Base-by-base conservation (phyloP, 2,113 vertebrate species). In the Gavialis gangeticus region DNA sequence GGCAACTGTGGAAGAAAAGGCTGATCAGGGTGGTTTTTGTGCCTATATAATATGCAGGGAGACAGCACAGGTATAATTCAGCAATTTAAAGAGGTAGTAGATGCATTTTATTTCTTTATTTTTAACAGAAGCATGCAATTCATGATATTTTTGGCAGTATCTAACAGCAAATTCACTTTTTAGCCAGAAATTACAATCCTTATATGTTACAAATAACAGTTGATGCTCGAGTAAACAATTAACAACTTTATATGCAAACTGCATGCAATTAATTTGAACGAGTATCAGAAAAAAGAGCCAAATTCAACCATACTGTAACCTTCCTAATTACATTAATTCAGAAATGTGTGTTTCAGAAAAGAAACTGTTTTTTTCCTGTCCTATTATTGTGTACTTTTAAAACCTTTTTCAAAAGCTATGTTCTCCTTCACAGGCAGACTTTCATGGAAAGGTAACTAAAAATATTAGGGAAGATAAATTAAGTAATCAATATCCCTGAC, bases 321-420 rank as follows among this genome's bases (percentile, higher is more conserved):
- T 54, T 17, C 28, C 67, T 55, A 56, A 73, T 60, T 92, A 46
- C 5, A 12, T 13, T 73, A 73, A 46, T 46, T 73, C 69, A 46
- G 21, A 37, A 63, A 59, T 75, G 58, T 85, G 34, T 19, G n/a
- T 24, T 78, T 57, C 79, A 71, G 67, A 37, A 9, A 22, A 37
- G 12, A 12, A 13, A 4, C 6, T 37, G 69, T 73, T 30, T 78
- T 87, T 88, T 17, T 19, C 66, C 66, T 84, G 7, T 17, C 54
- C 71, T 25, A 12, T 60, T 59, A 8, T 25, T 27, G 3, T 25
- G 30, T 57, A n/a, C 55, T 55, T 82, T 56, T 22, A 88, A 90
- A 55, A 56, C 56, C 27, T 62, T 28, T 12, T 8, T 71, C 30
- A 0, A 0, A 21, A 55, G 34, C 18, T 16, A 4, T 12, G 10